These are phyloP conservation scores for Metellina segmentata DNA, from an alignment of 2,888 invertebrate genomes.

Conservation along the genomic window DNA sequence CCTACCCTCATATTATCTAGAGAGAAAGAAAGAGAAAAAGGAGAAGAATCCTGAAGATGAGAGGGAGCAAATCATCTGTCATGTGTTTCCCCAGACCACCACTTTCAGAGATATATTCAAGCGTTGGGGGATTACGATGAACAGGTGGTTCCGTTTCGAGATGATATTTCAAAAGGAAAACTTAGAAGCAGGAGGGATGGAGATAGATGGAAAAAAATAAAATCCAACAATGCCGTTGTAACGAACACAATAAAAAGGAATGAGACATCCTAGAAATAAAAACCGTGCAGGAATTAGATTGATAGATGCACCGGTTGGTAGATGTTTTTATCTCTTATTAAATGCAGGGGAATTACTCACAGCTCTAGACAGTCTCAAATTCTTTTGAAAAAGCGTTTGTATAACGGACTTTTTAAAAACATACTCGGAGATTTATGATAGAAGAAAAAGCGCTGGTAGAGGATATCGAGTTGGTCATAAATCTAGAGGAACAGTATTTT, in stretches of 20 bases:
- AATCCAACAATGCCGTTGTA: slow-evolving; percentile 68
- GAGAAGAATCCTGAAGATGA: slow-evolving; percentile 67
- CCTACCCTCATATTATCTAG: slow-evolving; percentile 40
- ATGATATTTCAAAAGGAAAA: slow-evolving; percentile 75
- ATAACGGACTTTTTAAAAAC: slow-evolving; percentile 38
- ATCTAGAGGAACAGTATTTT: slow-evolving; percentile 50
- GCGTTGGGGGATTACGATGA: slow-evolving; percentile 73
- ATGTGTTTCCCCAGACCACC: slow-evolving; percentile 75
- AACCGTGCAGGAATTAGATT: slow-evolving; percentile 74
- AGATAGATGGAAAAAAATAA: slow-evolving; percentile 28
- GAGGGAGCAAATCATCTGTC: slow-evolving; percentile 74
- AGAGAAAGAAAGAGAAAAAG: slow-evolving; percentile 33
- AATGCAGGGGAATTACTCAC: slow-evolving; percentile 71
- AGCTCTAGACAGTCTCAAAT: slow-evolving; percentile 57
- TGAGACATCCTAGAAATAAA: slow-evolving; percentile 70
- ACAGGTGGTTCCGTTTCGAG: slow-evolving; percentile 75
- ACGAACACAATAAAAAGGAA: slow-evolving; percentile 72
- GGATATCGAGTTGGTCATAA: slow-evolving; percentile 55
- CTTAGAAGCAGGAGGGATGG: slow-evolving; percentile 23
- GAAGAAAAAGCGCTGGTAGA: slow-evolving; percentile 32
- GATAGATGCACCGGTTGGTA: slow-evolving; percentile 59
- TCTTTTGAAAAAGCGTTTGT: slow-evolving; percentile 62
- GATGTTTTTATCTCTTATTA: slow-evolving; percentile 74
- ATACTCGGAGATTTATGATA: slow-evolving; percentile 44
- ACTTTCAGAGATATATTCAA: slow-evolving; percentile 75